Evolutionary conservation across 1,140 invertebrate species (phyloP).

Genomic region (Polypedilum pembai): DNA sequence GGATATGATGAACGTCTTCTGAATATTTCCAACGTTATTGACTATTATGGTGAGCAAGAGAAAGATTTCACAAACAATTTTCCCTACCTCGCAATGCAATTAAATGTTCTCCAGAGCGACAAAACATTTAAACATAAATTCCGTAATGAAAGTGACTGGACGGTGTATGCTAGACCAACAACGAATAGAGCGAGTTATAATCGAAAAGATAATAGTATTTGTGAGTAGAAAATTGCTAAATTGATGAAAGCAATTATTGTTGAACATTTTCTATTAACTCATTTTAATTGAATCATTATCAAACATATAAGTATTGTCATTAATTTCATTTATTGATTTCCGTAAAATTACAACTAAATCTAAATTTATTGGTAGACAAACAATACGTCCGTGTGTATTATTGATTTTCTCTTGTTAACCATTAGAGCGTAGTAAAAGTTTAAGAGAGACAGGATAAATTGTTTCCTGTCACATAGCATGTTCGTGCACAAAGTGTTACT

Average conservation of each 20-base stretch:
- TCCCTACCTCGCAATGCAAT: neutral
- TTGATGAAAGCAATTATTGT: neutral
- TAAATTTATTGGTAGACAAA: no score
- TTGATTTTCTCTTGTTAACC: no score
- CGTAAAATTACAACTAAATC: no score
- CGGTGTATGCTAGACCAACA: neutral
- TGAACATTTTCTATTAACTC: no score
- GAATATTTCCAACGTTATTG: neutral
- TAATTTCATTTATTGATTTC: neutral
- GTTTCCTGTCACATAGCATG: no score
- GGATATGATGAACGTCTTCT: slow-evolving; percentile 1
- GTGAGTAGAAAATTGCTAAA: neutral
- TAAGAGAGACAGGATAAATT: no score
- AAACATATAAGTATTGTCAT: neutral
- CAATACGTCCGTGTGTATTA: no score
- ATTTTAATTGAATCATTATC: no score
- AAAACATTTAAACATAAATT: neutral
- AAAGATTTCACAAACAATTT: neutral
- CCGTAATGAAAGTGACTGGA: neutral
- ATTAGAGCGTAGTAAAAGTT: no score
- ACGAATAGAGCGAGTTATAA: neutral
- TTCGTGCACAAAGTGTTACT: no score
- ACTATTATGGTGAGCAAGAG: neutral
- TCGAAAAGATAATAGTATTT: slow-evolving; percentile 4
- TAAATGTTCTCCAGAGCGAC: neutral